phyloP scores from a whole-genome alignment of 2,888 invertebrate species.

The Entomobrya proxima region DNA sequence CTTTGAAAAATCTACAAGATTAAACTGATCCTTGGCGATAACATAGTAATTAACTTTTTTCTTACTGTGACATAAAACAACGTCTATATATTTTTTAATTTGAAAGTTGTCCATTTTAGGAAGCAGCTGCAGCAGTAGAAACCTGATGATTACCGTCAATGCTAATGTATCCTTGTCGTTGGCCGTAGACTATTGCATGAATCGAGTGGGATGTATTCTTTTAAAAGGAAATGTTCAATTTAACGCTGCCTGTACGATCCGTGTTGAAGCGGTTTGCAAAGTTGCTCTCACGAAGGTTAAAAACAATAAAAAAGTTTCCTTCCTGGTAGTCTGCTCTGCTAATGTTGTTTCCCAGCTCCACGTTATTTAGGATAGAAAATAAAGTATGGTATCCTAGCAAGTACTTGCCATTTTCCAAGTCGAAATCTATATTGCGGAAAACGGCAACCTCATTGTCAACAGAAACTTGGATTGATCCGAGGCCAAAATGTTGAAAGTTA shows the following conservation, averaged over 20 bases:
- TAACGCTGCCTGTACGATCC: background rate
- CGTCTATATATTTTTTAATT: background rate
- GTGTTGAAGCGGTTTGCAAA: background rate
- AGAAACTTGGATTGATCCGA: background rate
- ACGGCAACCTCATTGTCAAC: background rate
- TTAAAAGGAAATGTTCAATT: background rate
- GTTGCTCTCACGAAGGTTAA: background rate
- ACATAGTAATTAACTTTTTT: background rate
- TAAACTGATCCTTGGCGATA: background rate
- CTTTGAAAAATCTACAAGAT: background rate
- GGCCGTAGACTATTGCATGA: background rate
- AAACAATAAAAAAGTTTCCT: background rate
- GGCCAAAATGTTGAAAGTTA: background rate
- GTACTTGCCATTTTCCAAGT: background rate
- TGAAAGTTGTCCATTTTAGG: background rate
- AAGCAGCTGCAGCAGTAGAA: no score
- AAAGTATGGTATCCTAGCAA: background rate
- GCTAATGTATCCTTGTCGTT: background rate
- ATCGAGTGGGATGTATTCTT: background rate
- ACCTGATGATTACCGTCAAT: background rate
- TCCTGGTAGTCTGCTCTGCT: background rate
- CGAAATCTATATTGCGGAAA: background rate
- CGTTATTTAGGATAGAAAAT: background rate
- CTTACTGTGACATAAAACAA: background rate
- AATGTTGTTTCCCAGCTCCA: background rate